Evolutionary conservation across 2,888 invertebrate species (phyloP).

Genomic region (Pseudococcus viburni): DNA sequence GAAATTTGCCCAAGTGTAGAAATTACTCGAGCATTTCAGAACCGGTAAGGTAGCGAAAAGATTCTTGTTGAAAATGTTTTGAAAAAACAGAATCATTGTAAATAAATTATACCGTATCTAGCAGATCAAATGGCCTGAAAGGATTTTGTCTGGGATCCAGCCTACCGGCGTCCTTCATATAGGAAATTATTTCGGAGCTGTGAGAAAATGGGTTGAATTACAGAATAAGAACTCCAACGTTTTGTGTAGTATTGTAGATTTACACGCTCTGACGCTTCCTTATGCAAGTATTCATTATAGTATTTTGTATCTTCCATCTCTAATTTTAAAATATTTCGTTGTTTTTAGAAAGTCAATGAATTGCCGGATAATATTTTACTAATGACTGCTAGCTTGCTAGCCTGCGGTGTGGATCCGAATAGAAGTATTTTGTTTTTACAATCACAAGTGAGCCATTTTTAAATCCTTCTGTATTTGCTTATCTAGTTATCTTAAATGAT

Average conservation of each 20-base stretch:
- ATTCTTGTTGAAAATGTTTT: neutral
- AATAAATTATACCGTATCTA: neutral
- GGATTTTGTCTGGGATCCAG: constrained; percentile 94
- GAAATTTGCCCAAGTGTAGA: neutral
- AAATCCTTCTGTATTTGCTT: neutral
- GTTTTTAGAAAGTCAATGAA: constrained; percentile 75
- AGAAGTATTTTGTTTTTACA: constrained; percentile 89
- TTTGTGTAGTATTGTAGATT: constrained; percentile 89
- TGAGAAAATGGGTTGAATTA: constrained; percentile 86
- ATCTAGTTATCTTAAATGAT: neutral
- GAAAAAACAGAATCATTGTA: neutral
- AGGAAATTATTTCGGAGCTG: constrained; percentile 97
- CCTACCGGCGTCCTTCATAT: constrained; percentile 95
- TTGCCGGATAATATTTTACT: constrained; percentile 80
- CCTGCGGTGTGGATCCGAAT: constrained; percentile 89
- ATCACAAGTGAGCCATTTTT: constrained; percentile 76
- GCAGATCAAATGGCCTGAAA: constrained; percentile 65
- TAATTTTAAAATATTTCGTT: constrained; percentile 2
- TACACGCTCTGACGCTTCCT: constrained; percentile 91
- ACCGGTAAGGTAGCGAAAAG: neutral
- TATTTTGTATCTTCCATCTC: neutral
- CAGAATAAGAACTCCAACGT: constrained; percentile 82
- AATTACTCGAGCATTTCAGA: neutral
- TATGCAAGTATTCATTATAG: constrained; percentile 74
- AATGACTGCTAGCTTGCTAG: constrained; percentile 87